A percentile compares a stretch with the other conserved stretches of the same genome.
phyloP scores from a whole-genome alignment of 2,888 invertebrate genomes.

The Lathronympha strigana region DNA sequence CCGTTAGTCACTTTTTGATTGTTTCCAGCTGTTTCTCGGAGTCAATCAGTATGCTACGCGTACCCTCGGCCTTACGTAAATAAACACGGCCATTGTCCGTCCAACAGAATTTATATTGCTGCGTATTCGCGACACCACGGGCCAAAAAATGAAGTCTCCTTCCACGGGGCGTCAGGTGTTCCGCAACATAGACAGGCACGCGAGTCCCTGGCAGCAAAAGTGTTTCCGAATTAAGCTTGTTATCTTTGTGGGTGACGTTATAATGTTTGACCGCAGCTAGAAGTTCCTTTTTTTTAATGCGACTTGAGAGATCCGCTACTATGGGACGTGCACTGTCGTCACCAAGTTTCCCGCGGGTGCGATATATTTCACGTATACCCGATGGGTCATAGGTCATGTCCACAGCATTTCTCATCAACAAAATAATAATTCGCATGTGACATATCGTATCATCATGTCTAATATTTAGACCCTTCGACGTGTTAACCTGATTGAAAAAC shows the following conservation, averaged over 20 bases:
- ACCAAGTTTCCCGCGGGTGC: background rate
- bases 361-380: background rate
- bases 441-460: too few relatives aligned
- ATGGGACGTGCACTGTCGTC: conserved; percentile 2
- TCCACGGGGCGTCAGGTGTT: conserved; percentile 4
- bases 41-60: background rate
- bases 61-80: conserved; percentile 3
- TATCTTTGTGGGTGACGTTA: background rate
- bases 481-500: too few relatives aligned
- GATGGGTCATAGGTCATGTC: background rate
- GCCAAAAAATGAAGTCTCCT: conserved; percentile 4
- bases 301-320: background rate
- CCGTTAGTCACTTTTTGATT: background rate
- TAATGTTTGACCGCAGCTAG: background rate
- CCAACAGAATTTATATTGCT: conserved; percentile 9
- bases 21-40: conserved; percentile 7
- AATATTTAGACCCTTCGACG: too few relatives aligned
- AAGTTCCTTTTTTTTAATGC: conserved; percentile 4
- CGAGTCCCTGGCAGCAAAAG: background rate
- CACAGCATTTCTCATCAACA: too few relatives aligned
- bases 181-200: background rate
- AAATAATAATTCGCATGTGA: too few relatives aligned
- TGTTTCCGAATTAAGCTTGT: background rate
- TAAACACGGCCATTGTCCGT: conserved; percentile 9
- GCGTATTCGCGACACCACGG: background rate